Conservation (phyloP, 2,797 vertebrate genomes). For the Cichlasoma orientale region DNA sequence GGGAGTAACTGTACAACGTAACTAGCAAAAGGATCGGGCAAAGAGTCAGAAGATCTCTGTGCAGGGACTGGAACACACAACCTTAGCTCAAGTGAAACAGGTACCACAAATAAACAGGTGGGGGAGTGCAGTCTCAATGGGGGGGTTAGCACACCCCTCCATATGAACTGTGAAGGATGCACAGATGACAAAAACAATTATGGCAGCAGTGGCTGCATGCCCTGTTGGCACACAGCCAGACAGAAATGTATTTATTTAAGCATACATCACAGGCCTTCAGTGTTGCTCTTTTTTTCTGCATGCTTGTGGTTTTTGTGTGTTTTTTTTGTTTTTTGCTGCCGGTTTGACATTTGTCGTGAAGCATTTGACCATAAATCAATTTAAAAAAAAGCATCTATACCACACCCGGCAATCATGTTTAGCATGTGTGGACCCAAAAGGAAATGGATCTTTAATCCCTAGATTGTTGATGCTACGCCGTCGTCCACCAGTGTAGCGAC, state of each 20-base stretch:
- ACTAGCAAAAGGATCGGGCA: neutral
- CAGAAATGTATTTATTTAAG: neutral
- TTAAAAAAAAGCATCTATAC: neutral
- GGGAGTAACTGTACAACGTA: neutral
- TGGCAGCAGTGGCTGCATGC: neutral
- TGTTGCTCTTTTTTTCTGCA: neutral
- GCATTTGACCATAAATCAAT: neutral
- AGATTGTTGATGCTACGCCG: conserved; percentile 8
- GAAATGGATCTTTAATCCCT: conserved; percentile 27
- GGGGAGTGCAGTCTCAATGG: neutral
- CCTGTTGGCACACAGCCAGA: neutral
- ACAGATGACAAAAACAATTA: neutral
- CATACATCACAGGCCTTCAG: neutral
- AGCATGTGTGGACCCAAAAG: conserved; percentile 8
- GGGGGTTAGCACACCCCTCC: neutral
- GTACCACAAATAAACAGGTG: neutral
- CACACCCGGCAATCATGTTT: neutral
- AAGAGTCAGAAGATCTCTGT: neutral
- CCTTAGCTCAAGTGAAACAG: neutral
- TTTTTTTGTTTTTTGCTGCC: neutral
- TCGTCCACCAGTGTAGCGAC: conserved; percentile 6
- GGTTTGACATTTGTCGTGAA: neutral
- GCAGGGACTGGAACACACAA: neutral
- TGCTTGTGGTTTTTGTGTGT: neutral
- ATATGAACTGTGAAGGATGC: neutral